phyloP scores from a whole-genome alignment of 2,113 vertebrate genomes.

The Muntiacus muntjak region DNA sequence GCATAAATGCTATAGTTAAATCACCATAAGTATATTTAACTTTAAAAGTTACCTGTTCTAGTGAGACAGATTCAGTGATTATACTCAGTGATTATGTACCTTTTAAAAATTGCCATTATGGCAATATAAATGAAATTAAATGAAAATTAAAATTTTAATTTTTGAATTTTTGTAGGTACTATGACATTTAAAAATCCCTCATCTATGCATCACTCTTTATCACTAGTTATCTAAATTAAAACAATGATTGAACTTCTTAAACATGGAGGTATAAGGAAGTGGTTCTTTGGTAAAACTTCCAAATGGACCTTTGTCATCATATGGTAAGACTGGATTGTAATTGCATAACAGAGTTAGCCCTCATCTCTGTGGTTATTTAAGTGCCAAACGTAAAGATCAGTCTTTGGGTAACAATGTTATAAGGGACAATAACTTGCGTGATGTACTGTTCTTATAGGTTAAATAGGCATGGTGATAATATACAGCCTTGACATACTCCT shows the following conservation, averaged over 20 bases:
- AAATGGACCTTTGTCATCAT: not conserved
- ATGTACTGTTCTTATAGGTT: not conserved
- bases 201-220: not conserved
- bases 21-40: not conserved
- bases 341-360: not conserved
- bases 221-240: not conserved
- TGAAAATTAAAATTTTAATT: not conserved
- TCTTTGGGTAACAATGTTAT: not conserved
- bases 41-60: not conserved
- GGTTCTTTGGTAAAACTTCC: not conserved
- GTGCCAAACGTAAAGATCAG: not conserved
- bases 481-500: not conserved
- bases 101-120: not conserved
- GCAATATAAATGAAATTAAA: not conserved
- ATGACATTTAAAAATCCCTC: not conserved
- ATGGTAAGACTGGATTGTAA: not conserved
- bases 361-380: not conserved
- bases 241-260: not conserved
- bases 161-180: not conserved
- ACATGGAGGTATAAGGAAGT: not conserved
- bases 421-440: not conserved
- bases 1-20: not conserved
- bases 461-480: not conserved
- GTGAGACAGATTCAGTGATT: not conserved
- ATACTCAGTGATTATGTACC: not conserved